Evolutionary conservation across 2,797 vertebrate species (phyloP), one percentile per base, ranked within the genome.

Genomic region (Uromys caudimaculatus): DNA sequence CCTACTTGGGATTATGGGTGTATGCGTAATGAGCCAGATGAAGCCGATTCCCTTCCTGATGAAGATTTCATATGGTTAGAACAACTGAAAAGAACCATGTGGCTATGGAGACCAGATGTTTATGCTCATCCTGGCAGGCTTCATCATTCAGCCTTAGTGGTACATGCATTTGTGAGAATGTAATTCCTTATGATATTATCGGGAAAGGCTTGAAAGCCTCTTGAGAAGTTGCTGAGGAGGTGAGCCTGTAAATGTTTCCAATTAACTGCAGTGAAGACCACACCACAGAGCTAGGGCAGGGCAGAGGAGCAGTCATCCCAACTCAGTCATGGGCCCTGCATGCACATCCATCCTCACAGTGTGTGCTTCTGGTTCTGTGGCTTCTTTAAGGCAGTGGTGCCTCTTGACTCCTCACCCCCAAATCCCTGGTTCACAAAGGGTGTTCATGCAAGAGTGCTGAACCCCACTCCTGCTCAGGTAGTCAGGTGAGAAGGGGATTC

Each of bases 321-420:
- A 67, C 8, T 13, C 60, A 86, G 13, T 4, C 38, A 41, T 3
- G 2, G 6, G 13, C n/a, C 14, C 27, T 16, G 23, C 6, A 10
- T 23, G 50, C 29, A 52, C 2, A 23, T 5, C 1, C 1, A 1
- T 52, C 32, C 82, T 6, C 14, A 47, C 7, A 41, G n/a, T 56
- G 1, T 0, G 16, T 41, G 19, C 4, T 1, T 7, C 0, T 1
- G n/a, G 32, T 47, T 62, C 41, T 2, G 24, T 47, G n/a, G 81
- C 3, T 88, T 62, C 29, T 29, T 44, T 50, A 58, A 6, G 54
- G 24, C 32, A 38, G 44, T 0, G 12, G 29, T 41, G n/a, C 16
- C 23, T 60, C 77, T 67, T 73, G 41, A n/a, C 19, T 11, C 2
- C 3, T 86, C 21, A 10, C 10, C 8, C 50, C 6, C 4, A 58